A percentile compares a stretch with the other conserved stretches of the same genome.
These are phyloP conservation scores for Coryphaenoides rupestris DNA, from an alignment of 2,113 vertebrate species.

Conservation along the genomic window DNA sequence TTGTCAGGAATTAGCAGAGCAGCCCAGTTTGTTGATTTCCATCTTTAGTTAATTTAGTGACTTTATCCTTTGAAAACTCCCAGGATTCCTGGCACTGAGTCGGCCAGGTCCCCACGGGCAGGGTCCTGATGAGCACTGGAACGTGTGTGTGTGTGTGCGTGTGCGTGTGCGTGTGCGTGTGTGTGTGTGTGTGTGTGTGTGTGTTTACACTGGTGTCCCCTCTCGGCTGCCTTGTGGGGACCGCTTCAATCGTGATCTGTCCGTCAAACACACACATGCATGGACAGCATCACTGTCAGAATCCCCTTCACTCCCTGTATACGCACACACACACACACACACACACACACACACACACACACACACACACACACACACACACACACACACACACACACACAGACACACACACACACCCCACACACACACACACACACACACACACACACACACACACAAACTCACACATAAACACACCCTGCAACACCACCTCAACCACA, in stretches of 20 bases:
- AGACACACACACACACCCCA: background rate
- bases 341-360: background rate
- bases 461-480: conserved; percentile 6
- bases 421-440: too few species aligned
- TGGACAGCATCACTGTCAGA: conserved; percentile 58
- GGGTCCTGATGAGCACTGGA: conserved; percentile 56
- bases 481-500: background rate
- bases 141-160: background rate
- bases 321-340: conserved; percentile 5
- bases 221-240: too few species aligned
- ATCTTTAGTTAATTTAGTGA: conserved; percentile 60
- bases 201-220: too few species aligned
- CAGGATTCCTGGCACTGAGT: conserved; percentile 35
- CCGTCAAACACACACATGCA: conserved; percentile 35
- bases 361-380: background rate
- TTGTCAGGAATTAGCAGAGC: conserved; percentile 59
- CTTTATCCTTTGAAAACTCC: conserved; percentile 32
- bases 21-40: conserved; percentile 52
- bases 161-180: too few species aligned
- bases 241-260: conserved; percentile 28
- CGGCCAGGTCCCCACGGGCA: conserved; percentile 41
- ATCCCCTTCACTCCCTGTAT: conserved; percentile 5
- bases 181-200: too few species aligned
- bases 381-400: background rate
- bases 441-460: too few species aligned